Evolutionary conservation across 92 coral and sea anemone species (phyloP).

Genomic region (Actinernus sp.): DNA sequence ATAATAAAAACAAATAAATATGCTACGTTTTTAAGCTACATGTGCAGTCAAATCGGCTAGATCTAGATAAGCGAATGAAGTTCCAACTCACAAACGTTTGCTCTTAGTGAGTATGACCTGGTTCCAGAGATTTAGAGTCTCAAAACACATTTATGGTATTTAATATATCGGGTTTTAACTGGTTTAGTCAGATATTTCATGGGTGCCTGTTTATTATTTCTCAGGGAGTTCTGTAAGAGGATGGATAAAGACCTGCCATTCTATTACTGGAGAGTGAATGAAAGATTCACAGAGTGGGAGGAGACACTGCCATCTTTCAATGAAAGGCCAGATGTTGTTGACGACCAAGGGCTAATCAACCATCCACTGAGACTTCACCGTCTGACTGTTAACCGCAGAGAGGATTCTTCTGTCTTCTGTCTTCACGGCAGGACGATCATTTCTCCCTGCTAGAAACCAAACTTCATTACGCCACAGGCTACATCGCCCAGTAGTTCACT

Average conservation of each 20-base stretch:
- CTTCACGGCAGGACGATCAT: slow-evolving; percentile 37
- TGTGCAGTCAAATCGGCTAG: no score
- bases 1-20: no score
- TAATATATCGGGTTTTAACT: background rate
- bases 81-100: no score
- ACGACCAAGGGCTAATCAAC: slow-evolving; percentile 11
- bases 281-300: slow-evolving; percentile 5
- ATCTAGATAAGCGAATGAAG: no score
- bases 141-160: background rate
- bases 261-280: slow-evolving; percentile 27
- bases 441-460: slow-evolving; percentile 63
- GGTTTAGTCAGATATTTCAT: background rate
- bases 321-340: slow-evolving; percentile 19
- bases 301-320: slow-evolving; percentile 21
- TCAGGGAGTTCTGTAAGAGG: slow-evolving; percentile 30
- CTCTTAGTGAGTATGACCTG: no score
- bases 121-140: no score
- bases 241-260: slow-evolving; percentile 18
- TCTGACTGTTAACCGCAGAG: slow-evolving; percentile 39
- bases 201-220: background rate
- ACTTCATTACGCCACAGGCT: slow-evolving; percentile 49
- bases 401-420: slow-evolving; percentile 46
- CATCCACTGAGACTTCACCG: slow-evolving; percentile 61
- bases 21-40: no score
- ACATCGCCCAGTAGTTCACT: slow-evolving; percentile 25